Evolutionary conservation across 2,113 vertebrate species (phyloP).

Genomic region (Oreochromis spilurus): DNA sequence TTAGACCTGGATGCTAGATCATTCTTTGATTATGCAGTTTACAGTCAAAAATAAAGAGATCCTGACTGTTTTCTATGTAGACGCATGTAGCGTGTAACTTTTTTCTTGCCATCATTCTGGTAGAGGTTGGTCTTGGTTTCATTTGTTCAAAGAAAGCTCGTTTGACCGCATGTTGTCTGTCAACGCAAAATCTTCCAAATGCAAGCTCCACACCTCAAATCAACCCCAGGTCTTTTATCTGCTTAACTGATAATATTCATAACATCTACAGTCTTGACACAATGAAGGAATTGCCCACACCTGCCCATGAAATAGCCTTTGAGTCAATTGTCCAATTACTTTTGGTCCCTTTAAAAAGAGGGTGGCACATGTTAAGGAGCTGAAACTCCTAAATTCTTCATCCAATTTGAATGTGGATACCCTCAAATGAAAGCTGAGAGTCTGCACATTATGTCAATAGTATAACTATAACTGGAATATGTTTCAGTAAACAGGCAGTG

Average conservation of each 20-base stretch:
- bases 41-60: neutral
- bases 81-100: neutral
- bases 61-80: neutral
- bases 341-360: neutral
- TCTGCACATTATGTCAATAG: neutral
- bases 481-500: neutral
- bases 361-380: neutral
- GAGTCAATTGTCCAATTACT: neutral
- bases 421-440: neutral
- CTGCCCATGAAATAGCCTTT: rapidly evolving
- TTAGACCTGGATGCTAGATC: neutral
- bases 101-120: neutral
- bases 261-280: neutral
- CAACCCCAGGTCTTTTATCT: neutral
- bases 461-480: neutral
- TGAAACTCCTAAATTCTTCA: neutral
- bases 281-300: neutral
- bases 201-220: neutral
- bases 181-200: neutral
- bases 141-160: neutral
- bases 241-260: neutral
- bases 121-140: neutral
- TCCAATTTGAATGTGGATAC: neutral
- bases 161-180: neutral
- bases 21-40: neutral